phyloP scores from a whole-genome alignment of 2,888 invertebrate genomes.

The Hirtodrosophila duncani region DNA sequence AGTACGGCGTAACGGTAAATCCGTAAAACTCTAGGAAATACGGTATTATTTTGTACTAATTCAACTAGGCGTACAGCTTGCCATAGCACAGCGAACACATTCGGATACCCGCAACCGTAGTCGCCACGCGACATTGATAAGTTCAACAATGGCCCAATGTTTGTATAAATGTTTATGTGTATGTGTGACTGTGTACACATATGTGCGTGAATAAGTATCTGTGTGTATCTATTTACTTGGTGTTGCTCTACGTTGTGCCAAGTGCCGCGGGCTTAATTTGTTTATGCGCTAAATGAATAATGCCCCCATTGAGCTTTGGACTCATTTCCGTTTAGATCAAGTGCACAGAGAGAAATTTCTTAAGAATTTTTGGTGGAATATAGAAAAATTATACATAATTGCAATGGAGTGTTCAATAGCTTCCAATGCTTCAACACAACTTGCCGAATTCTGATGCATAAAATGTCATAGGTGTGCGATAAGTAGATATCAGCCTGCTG shows the following conservation, averaged over 20 bases:
- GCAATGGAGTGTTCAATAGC: too few relatives aligned
- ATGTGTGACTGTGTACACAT: background rate
- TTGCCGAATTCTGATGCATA: too few relatives aligned
- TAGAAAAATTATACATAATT: background rate
- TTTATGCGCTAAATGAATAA: slow-evolving; percentile 49
- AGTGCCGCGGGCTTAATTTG: slow-evolving; percentile 49
- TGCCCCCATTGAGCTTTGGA: slow-evolving; percentile 43
- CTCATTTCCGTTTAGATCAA: slow-evolving; percentile 55
- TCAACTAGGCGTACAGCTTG: slow-evolving; percentile 63
- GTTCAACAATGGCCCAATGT: background rate
- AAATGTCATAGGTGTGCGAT: too few relatives aligned
- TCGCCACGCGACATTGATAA: slow-evolving; percentile 3
- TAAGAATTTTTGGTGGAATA: background rate
- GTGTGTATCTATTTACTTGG: slow-evolving; percentile 6
- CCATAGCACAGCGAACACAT: slow-evolving; percentile 21
- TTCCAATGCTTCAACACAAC: too few relatives aligned
- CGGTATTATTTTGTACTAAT: slow-evolving; percentile 75
- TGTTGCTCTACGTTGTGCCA: slow-evolving; percentile 31
- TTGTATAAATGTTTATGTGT: background rate
- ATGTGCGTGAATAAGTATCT: background rate
- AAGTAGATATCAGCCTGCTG: too few relatives aligned
- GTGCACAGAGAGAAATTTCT: slow-evolving; percentile 24
- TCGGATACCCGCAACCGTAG: too few relatives aligned
- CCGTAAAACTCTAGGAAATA: slow-evolving; percentile 71
- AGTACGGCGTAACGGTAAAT: slow-evolving; percentile 64